phyloP scores from a whole-genome alignment of 2,888 invertebrate genomes.

The Drosophila mimetica region DNA sequence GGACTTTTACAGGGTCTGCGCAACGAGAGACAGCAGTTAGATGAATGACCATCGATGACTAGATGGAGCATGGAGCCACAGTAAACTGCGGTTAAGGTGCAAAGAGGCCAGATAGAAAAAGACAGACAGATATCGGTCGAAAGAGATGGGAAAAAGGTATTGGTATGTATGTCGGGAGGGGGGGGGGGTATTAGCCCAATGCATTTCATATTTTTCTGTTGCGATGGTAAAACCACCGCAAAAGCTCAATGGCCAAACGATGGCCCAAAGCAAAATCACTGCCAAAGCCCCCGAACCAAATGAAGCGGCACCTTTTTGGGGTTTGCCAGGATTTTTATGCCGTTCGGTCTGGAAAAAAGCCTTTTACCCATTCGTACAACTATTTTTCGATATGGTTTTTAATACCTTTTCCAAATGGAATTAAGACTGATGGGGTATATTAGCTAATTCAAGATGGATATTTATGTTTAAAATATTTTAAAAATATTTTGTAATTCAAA shows the following conservation, averaged over 20 bases:
- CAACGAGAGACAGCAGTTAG: slow-evolving; percentile 44
- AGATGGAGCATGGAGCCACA: slow-evolving; percentile 48
- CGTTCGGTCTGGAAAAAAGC: slow-evolving; percentile 4
- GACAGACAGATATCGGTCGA: not conserved
- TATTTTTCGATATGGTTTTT: slow-evolving; percentile 39
- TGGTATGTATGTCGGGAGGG: too few species aligned
- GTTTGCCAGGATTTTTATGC: slow-evolving; percentile 27
- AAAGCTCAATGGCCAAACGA: slow-evolving; percentile 45
- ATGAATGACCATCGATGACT: slow-evolving; percentile 58
- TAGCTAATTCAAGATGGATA: not conserved
- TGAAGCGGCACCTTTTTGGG: slow-evolving; percentile 12
- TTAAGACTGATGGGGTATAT: not conserved
- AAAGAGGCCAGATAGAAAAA: slow-evolving; percentile 31
- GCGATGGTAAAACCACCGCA: slow-evolving; percentile 38
- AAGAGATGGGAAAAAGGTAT: not conserved
- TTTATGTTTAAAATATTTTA: too few species aligned
- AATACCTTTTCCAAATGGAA: slow-evolving; percentile 26
- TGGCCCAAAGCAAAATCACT: slow-evolving; percentile 26
- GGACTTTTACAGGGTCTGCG: not conserved
- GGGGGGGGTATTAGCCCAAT: slow-evolving; percentile 40
- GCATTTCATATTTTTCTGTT: slow-evolving; percentile 45
- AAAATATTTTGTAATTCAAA: too few species aligned
- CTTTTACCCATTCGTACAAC: slow-evolving; percentile 25
- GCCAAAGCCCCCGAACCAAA: slow-evolving; percentile 23
- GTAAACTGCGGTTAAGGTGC: slow-evolving; percentile 54